These are phyloP conservation scores for Phyllotreta striolata DNA, from an alignment of 2,888 invertebrate genomes.

Conservation along the genomic window DNA sequence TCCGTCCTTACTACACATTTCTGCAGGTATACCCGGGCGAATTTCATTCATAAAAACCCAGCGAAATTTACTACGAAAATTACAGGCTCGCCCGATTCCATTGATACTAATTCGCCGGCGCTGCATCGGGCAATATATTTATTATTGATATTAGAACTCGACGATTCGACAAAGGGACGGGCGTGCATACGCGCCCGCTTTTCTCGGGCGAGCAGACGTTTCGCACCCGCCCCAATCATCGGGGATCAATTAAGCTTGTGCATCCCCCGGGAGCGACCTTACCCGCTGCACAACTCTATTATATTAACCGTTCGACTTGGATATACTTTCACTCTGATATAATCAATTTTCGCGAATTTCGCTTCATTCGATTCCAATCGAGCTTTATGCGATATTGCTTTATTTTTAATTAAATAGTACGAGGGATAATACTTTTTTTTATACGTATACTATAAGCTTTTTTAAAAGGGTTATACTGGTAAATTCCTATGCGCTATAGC, in stretches of 20 bases:
- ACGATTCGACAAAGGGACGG: neutral
- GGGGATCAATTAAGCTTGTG: constrained; percentile 58
- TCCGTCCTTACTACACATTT: constrained; percentile 15
- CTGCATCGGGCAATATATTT: no score
- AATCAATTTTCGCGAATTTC: constrained; percentile 27
- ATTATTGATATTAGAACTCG: no score
- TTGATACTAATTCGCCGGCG: no score
- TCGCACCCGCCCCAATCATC: constrained; percentile 58
- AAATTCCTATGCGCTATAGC: no score
- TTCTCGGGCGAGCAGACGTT: constrained; percentile 46
- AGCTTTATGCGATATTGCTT: constrained; percentile 18
- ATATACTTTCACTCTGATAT: constrained; percentile 20
- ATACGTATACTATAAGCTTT: no score
- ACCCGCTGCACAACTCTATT: constrained; percentile 39
- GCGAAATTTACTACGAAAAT: constrained; percentile 29
- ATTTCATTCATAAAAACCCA: constrained; percentile 24
- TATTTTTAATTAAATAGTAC: no score
- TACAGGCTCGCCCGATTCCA: constrained; percentile 16
- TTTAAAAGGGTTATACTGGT: no score
- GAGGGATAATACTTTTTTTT: no score
- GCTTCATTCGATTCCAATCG: constrained; percentile 8
- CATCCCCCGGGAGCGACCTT: constrained; percentile 38
- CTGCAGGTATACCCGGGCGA: constrained; percentile 19
- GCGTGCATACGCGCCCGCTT: neutral
- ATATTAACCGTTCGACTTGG: constrained; percentile 37